phyloP scores from a whole-genome alignment of 2,888 invertebrate genomes.

The Hydroisotoma schaefferi region DNA sequence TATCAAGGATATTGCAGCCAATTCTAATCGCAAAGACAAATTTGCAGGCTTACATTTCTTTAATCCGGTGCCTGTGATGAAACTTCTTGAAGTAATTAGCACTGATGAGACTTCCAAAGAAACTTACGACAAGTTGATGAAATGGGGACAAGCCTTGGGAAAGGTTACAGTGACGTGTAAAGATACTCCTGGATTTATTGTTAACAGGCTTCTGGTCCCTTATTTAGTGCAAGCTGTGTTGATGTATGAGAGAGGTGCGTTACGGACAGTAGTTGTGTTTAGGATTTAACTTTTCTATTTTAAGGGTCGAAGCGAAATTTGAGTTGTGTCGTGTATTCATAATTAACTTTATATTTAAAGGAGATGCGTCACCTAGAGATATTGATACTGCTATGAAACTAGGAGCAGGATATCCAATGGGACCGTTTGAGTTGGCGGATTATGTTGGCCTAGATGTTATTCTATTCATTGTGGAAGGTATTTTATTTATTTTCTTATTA shows the following conservation, averaged over 20 bases:
- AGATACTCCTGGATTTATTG: slow-evolving; percentile 60
- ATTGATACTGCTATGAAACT: slow-evolving; percentile 87
- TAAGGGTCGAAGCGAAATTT: too few relatives aligned
- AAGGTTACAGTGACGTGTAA: slow-evolving; percentile 58
- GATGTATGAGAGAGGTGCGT: slow-evolving; percentile 57
- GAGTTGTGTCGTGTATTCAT: neutral
- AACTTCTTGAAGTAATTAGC: slow-evolving; percentile 58
- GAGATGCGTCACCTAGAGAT: slow-evolving; percentile 69
- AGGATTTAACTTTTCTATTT: too few relatives aligned
- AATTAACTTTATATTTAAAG: slow-evolving; percentile 52
- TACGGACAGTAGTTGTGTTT: neutral
- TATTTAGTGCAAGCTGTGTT: slow-evolving; percentile 59
- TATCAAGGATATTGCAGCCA: slow-evolving; percentile 56
- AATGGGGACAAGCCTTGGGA: slow-evolving; percentile 57
- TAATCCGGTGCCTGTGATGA: slow-evolving; percentile 62
- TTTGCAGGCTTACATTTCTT: slow-evolving; percentile 63
- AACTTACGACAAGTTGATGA: slow-evolving; percentile 54
- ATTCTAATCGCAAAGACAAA: slow-evolving; percentile 53
- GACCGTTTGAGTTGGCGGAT: slow-evolving; percentile 79
- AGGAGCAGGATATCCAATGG: slow-evolving; percentile 86
- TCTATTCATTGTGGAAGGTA: slow-evolving; percentile 69
- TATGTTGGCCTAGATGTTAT: slow-evolving; percentile 79
- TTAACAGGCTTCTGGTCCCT: slow-evolving; percentile 60
- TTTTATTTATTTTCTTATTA: neutral
- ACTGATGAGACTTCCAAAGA: slow-evolving; percentile 56